Percentiles rank a stretch among this genome's conserved stretches.
These are phyloP conservation scores for Scarus forsteni DNA, from an alignment of 2,797 vertebrate genomes.

Conservation along the genomic window DNA sequence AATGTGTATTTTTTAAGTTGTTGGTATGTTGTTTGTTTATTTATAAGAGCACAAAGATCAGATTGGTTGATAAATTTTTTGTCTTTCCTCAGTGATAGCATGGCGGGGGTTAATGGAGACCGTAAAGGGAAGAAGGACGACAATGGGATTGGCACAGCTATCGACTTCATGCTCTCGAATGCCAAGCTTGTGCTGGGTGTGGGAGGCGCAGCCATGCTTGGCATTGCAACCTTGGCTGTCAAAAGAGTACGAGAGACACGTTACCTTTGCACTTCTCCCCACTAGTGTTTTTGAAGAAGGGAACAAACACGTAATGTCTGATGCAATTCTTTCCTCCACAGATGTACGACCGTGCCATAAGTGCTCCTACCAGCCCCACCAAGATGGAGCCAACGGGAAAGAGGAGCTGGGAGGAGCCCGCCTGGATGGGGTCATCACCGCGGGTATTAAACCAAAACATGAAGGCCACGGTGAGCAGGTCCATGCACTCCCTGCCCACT, in stretches of 20 bases:
- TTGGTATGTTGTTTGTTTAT: neutral
- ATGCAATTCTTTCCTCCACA: constrained; percentile 56
- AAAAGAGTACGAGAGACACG: constrained; percentile 88
- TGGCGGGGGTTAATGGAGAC: constrained; percentile 93
- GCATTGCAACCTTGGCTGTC: constrained; percentile 95
- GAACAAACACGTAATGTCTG: neutral
- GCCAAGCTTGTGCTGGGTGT: constrained; percentile 97
- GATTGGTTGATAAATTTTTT: too few relatives aligned
- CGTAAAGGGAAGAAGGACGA: constrained; percentile 95
- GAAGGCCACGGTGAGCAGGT: constrained; percentile 93
- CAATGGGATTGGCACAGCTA: constrained; percentile 94
- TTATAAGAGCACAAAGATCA: neutral
- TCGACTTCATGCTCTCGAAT: constrained; percentile 97
- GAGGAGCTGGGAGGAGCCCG: constrained; percentile 98
- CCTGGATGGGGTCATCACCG: constrained; percentile 95
- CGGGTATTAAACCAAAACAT: constrained; percentile 91
- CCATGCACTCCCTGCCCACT: constrained; percentile 94
- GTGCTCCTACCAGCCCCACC: constrained; percentile 95
- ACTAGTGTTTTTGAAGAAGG: neutral
- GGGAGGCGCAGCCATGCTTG: constrained; percentile 96
- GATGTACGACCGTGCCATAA: constrained; percentile 98
- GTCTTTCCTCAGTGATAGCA: constrained; percentile 63
- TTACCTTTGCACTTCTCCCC: neutral
- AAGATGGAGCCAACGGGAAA: constrained; percentile 89
- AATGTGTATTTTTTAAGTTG: neutral